Conservation (phyloP, 2,888 invertebrate genomes). For the Helicoverpa assulta region DNA sequence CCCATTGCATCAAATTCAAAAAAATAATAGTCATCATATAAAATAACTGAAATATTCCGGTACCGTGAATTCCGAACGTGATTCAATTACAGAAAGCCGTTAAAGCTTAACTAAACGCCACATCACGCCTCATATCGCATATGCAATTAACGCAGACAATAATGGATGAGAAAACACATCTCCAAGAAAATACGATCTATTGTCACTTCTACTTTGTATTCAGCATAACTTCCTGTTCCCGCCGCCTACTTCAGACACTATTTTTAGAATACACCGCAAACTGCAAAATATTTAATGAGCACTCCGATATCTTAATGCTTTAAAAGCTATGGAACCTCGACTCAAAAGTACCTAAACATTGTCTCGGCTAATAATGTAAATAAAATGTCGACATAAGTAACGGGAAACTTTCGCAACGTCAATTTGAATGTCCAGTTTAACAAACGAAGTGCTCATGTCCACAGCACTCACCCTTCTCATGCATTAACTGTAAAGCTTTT, state of each 20-base stretch:
- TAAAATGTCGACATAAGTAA: constrained; percentile 22
- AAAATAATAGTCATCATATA: constrained; percentile 1
- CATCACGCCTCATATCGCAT: constrained; percentile 54
- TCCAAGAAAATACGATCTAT: constrained; percentile 69
- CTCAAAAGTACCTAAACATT: constrained; percentile 22
- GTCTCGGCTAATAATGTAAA: constrained; percentile 13
- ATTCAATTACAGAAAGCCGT: constrained; percentile 27
- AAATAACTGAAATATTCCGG: not conserved
- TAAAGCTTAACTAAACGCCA: constrained; percentile 17
- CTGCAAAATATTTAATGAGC: constrained; percentile 27
- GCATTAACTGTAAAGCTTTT: constrained; percentile 29
- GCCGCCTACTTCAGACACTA: constrained; percentile 23
- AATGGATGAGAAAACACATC: constrained; percentile 72
- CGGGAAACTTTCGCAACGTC: constrained; percentile 20
- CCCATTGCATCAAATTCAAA: not conserved
- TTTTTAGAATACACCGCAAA: constrained; percentile 49
- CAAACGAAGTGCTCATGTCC: constrained; percentile 17
- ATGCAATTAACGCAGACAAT: constrained; percentile 76
- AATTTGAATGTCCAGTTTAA: constrained; percentile 15
- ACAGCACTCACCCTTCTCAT: constrained; percentile 12
- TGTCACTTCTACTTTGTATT: constrained; percentile 65
- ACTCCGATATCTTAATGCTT: constrained; percentile 32
- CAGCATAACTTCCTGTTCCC: constrained; percentile 54
- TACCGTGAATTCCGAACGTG: constrained; percentile 3
- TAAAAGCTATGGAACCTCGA: constrained; percentile 27